phyloP scores from a whole-genome alignment of 1,140 invertebrate genomes.

The Sarcophaga peregrina region DNA sequence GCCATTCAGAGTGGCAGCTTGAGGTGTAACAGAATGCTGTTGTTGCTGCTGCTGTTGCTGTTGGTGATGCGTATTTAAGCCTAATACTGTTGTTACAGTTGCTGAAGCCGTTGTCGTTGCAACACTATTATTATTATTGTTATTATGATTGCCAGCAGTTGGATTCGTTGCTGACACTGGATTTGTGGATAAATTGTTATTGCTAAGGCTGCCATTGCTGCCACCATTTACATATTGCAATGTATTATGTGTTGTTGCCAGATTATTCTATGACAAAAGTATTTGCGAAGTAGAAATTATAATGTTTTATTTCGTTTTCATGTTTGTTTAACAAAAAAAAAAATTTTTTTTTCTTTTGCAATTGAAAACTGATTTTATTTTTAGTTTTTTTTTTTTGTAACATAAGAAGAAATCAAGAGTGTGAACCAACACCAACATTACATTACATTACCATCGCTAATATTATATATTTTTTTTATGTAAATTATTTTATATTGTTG shows the following conservation, averaged over 20 bases:
- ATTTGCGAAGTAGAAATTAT: background rate
- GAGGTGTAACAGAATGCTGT: background rate
- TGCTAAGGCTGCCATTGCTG: background rate
- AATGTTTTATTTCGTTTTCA: conserved; percentile 43
- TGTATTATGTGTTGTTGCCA: conserved; percentile 57
- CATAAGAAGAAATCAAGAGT: too few relatives aligned
- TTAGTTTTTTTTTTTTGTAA: background rate
- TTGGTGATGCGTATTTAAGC: conserved; percentile 15
- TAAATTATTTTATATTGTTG: too few relatives aligned
- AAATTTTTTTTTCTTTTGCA: conserved; percentile 28
- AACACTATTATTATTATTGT: conserved; percentile 45
- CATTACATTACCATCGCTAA: background rate
- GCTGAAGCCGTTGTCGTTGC: conserved; percentile 47
- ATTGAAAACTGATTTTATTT: conserved; percentile 18
- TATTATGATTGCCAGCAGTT: conserved; percentile 28
- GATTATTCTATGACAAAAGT: conserved; percentile 66
- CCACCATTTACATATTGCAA: conserved; percentile 28
- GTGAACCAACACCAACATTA: conserved; percentile 18
- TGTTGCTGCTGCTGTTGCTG: conserved; percentile 25
- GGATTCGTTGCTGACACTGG: conserved; percentile 46
- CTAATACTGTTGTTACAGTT: conserved; percentile 35
- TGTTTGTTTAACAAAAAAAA: background rate
- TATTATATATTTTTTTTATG: too few relatives aligned
- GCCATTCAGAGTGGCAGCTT: conserved; percentile 12
- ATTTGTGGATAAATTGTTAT: conserved; percentile 17